These are phyloP conservation scores for Betta splendens DNA, from an alignment of 2,797 vertebrate species.

Conservation along the genomic window DNA sequence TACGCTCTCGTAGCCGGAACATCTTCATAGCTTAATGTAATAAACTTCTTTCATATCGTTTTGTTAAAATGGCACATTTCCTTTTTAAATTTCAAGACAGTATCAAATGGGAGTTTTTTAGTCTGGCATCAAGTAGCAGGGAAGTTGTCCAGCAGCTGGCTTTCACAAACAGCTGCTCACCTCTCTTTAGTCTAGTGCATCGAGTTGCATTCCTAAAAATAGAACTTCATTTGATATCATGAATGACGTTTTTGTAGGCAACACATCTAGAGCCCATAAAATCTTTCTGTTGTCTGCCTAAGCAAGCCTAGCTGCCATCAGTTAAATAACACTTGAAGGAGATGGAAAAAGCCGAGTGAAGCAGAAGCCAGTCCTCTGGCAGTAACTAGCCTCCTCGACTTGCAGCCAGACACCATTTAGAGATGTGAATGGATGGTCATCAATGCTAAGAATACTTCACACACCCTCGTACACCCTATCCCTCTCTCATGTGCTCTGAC, in stretches of 20 bases:
- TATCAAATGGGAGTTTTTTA: slow-evolving; percentile 24
- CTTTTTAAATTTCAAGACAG: neutral
- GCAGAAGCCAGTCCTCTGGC: slow-evolving; percentile 45
- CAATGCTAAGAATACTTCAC: slow-evolving; percentile 75
- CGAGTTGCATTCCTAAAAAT: slow-evolving; percentile 44
- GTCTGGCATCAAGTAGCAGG: too few relatives aligned
- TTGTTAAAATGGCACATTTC: neutral
- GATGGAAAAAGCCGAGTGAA: slow-evolving; percentile 37
- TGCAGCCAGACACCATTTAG: slow-evolving; percentile 61
- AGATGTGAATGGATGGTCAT: slow-evolving; percentile 71
- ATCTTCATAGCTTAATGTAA: slow-evolving; percentile 18
- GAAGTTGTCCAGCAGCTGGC: too few relatives aligned
- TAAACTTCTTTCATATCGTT: slow-evolving; percentile 23
- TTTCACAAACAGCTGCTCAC: slow-evolving; percentile 11
- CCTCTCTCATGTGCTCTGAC: slow-evolving; percentile 62
- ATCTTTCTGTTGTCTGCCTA: too few relatives aligned
- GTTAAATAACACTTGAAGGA: slow-evolving; percentile 13
- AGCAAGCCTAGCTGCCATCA: neutral
- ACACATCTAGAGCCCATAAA: too few relatives aligned
- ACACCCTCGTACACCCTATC: slow-evolving; percentile 65
- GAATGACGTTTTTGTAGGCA: too few relatives aligned
- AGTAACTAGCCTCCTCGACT: slow-evolving; percentile 41
- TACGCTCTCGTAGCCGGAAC: neutral
- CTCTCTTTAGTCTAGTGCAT: slow-evolving; percentile 1
- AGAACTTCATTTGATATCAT: slow-evolving; percentile 46